Evolutionary conservation across 2,888 invertebrate genomes (phyloP).

Genomic region (Drosophila histrio): DNA sequence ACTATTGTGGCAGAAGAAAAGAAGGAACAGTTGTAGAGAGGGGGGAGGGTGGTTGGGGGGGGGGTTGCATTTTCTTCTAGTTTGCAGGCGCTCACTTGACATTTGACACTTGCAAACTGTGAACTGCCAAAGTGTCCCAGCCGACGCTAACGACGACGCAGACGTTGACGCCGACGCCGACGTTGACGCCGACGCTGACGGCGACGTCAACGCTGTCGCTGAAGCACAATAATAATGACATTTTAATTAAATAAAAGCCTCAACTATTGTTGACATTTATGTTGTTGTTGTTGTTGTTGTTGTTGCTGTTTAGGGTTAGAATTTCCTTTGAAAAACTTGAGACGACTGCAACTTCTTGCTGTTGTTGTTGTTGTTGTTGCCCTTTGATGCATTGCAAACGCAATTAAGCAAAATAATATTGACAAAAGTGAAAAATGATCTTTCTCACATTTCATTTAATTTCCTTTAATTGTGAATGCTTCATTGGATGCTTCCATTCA

Average conservation of each 20-base stretch:
- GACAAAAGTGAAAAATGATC: neutral
- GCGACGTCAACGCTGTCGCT: neutral
- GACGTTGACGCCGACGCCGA: neutral
- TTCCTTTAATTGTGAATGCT: too few species aligned
- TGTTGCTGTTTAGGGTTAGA: neutral
- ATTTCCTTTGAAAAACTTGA: constrained; percentile 14
- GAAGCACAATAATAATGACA: constrained; percentile 46
- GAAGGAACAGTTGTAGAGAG: neutral
- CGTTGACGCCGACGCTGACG: neutral
- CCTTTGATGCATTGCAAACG: neutral
- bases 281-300: neutral
- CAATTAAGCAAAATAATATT: constrained; percentile 15
- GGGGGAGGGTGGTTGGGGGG: too few species aligned
- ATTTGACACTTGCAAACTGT: constrained; percentile 34
- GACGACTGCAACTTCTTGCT: constrained; percentile 1
- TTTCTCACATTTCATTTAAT: neutral
- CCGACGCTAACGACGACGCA: neutral
- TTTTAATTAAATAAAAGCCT: constrained; percentile 61
- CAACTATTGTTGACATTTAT: constrained; percentile 4
- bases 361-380: neutral
- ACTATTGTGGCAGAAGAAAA: neutral
- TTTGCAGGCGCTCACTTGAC: constrained; percentile 31
- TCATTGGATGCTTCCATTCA: too few species aligned
- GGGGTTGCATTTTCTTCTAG: neutral
- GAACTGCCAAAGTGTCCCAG: constrained; percentile 14